Base-by-base conservation (phyloP, 2,888 invertebrate genomes). In the Mimas tiliae region DNA sequence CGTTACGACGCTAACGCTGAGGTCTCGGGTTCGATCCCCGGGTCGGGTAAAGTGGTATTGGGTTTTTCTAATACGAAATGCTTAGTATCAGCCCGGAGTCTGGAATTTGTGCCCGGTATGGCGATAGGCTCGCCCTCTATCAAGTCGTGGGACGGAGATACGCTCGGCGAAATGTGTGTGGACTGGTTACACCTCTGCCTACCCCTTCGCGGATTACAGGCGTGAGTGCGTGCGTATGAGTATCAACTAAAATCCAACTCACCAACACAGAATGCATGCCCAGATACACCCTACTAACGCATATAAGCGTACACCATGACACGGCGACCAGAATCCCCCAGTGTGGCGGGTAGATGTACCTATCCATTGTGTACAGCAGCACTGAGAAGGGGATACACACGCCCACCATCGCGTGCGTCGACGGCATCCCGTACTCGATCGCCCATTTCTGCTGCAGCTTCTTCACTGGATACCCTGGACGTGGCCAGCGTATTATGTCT, bases 241-340 rank as follows among this genome's bases (percentile, higher is more conserved):
- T n/a, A 34, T 34, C 7, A 3, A 34, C 7, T 34, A 38, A 38
- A 38, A 38, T 38, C 9, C 16, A 14, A 90, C 95, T 95, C 91
- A 97, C 97, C 94, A 98, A 91, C 70, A 98, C 96, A 77, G 97
- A 96, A 83, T 98, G 98, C 98, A 98, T 98, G 74, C 98, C 98
- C 63, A 98, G 94, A 87, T 98, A 98, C 14, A 98, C 87, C 77
- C 98, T 94, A 89, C 98, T 98, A 64, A 96, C 90, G 82, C 97
- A 98, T 65, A 98, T 96, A 42, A 98, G 87, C 3, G 95, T 86
- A 83, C 98, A 97, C 96, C 96, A 96, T 2, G 94, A 74, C 38
- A 95, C 83, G 3, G 96, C 95, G 65, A 95, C 87, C n/a, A 90
- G 72, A 42, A 94, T 82, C 0, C 96, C 96, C 86, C 95, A 86